Percentiles rank a stretch among this genome's conserved stretches.
phyloP scores from a whole-genome alignment of 2,888 invertebrate species.

The Mimachlamys varia region DNA sequence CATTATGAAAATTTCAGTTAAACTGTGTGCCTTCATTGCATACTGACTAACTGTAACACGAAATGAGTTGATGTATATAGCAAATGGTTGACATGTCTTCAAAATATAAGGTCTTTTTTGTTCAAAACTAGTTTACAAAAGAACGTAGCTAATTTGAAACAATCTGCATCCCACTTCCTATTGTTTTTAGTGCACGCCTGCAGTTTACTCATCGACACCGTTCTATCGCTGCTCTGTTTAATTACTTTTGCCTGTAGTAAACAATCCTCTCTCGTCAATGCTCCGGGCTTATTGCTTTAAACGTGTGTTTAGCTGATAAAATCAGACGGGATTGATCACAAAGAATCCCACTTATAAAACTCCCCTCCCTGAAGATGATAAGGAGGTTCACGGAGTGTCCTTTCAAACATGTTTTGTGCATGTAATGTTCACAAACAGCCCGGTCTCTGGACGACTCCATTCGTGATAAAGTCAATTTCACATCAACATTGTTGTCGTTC shows the following conservation, averaged over 20 bases:
- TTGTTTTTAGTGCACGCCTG: neutral
- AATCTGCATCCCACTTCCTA: neutral
- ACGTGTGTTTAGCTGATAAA: neutral
- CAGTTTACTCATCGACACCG: neutral
- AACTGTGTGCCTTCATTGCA: no score
- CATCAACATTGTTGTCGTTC: no score
- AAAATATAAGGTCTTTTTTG: no score
- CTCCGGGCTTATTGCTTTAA: neutral
- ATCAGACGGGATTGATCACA: neutral
- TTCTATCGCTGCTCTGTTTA: neutral
- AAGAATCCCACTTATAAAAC: neutral
- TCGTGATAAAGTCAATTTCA: no score
- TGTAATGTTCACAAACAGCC: no score
- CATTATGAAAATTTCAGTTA: no score
- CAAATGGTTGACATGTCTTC: no score
- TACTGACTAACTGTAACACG: no score
- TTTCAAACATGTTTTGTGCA: neutral
- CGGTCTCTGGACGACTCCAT: no score
- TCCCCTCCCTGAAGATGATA: neutral
- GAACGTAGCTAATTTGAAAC: neutral
- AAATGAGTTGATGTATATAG: no score
- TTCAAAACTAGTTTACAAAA: no score
- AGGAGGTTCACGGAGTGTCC: neutral
- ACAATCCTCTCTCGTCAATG: neutral
- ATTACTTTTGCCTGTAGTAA: conserved; percentile 15